Evolutionary conservation across 2,113 vertebrate genomes (phyloP).

Genomic region (Vulpes vulpes): DNA sequence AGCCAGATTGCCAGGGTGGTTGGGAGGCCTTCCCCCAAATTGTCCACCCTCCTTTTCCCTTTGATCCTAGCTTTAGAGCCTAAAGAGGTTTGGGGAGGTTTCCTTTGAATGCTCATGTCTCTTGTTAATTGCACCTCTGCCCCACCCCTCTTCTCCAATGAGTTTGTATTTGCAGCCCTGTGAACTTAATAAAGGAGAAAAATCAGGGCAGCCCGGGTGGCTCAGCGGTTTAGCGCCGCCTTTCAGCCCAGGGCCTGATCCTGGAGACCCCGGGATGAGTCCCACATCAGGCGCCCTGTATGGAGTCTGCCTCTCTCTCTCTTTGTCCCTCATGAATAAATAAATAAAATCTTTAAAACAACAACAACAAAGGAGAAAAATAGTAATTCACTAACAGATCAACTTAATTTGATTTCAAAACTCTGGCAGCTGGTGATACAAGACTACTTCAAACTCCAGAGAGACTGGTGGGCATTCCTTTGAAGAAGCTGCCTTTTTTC

Average conservation of each 20-base stretch:
- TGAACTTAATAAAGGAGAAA: conserved; percentile 3
- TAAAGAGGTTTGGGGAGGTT: not conserved
- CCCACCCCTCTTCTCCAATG: not conserved
- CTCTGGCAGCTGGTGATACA: not conserved
- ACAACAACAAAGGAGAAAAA: not conserved
- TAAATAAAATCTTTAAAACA: too few species aligned
- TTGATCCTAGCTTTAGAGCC: not conserved
- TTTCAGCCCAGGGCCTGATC: too few species aligned
- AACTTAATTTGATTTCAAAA: not conserved
- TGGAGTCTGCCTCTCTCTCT: too few species aligned
- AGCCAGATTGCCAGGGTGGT: not conserved
- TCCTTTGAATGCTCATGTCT: not conserved
- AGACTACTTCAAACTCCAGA: not conserved
- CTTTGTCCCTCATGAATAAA: too few species aligned
- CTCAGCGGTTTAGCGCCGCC: too few species aligned
- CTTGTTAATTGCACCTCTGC: not conserved
- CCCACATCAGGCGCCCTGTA: too few species aligned
- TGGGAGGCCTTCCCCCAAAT: not conserved
- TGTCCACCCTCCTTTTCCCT: not conserved
- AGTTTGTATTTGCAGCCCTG: conserved; percentile 29
- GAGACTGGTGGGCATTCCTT: not conserved
- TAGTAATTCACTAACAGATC: conserved; percentile 18
- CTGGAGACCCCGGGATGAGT: too few species aligned
- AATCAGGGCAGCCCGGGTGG: not conserved
- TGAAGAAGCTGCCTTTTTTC: not conserved